Evolutionary conservation across 2,888 invertebrate genomes (phyloP), one percentile per base, ranked within the genome.

Genomic region (Tinea pellionella): DNA sequence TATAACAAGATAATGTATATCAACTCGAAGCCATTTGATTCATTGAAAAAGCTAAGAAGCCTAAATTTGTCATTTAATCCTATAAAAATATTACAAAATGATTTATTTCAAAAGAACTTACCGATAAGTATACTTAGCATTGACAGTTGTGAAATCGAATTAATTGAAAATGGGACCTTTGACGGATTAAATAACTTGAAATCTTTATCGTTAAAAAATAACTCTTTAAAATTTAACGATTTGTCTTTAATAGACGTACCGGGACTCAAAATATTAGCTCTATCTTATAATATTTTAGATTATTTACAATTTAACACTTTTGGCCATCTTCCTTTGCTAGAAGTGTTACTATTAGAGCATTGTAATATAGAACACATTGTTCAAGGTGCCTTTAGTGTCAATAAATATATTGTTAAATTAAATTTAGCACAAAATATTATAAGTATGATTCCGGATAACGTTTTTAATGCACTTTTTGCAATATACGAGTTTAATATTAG

Each of bases 51-150:
- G 69, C 80, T 97, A 7, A 89, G 94, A 63, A 90, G 92, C 37
- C 84, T 97, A 16, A 94, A 95, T 75, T 84, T 97, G 29, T 93
- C 94, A 0, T 91, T 92, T 66, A 97, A 97, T 82, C 90, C 90
- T 8, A 77, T 97, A 15, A 89, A 89, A 64, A 86, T 91, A 58
- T 82, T 97, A 8, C 92, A 93, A 64, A 92, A 91, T 66, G 90
- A 91, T 64, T 90, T 94, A 64, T 94, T 95, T 69, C 92, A 93
- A 70, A 93, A 94, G 64, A 92, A 94, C 24, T 77, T 95, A 64
- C 93, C 94, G 0, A 88, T 96, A 47, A 90, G 93, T 63, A 89
- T 90, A 30, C 78, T 96, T 18, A 92, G 92, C 72, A 80, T 96
- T 64, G 90, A 92, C 66, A 94, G 94, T 69, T 94, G 94, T 66